Evolutionary conservation across 2,113 vertebrate species (phyloP), one percentile per base, ranked within the genome.

Genomic region (Azemiops feae): DNA sequence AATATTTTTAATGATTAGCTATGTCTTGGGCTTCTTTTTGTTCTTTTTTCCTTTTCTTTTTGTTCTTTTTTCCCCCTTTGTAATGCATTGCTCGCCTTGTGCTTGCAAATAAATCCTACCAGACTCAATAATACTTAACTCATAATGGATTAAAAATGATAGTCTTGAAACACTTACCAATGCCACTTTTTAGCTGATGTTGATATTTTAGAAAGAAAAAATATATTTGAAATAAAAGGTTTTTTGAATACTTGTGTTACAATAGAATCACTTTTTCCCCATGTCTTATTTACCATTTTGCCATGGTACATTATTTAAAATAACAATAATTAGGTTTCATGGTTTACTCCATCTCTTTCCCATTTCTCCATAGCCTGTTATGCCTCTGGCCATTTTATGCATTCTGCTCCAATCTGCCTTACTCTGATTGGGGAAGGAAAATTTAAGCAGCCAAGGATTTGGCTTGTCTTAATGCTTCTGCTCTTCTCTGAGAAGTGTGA

Each of bases 401-500:
- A 97, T 97, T 96, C 95, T 96, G 93, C 12, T 91, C 91, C 94
- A 91, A 92, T 96, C 54, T 87, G 89, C 93, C 69, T 89, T 88
- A 53, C 16, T 16, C 27, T 94, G 91, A 96, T 27, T 93, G 93
- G 91, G 88, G 90, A 94, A 92, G 91, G 85, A 91, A 87, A 96
- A 92, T 39, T 89, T 91, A 95, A 85, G 34, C 97, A 94, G 92
- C 89, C n/a, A 91, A 95, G 96, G 95, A 96, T 96, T 89, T 95
- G 95, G 93, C 93, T 96, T 95, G 92, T 96, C 93, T 96, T 95
- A 97, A 96, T 0, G 94, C 89, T 93, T 97, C 96, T 94, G 93
- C 93, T n/a, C 92, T 94, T 95, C 96, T 94, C 95, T 93, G 85
- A 93, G 92, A 94, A 96, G 87, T 96, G 94, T 96, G 96, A 97